These are phyloP conservation scores for Silurus aristotelis DNA, from an alignment of 2,797 vertebrate species.

Conservation along the genomic window DNA sequence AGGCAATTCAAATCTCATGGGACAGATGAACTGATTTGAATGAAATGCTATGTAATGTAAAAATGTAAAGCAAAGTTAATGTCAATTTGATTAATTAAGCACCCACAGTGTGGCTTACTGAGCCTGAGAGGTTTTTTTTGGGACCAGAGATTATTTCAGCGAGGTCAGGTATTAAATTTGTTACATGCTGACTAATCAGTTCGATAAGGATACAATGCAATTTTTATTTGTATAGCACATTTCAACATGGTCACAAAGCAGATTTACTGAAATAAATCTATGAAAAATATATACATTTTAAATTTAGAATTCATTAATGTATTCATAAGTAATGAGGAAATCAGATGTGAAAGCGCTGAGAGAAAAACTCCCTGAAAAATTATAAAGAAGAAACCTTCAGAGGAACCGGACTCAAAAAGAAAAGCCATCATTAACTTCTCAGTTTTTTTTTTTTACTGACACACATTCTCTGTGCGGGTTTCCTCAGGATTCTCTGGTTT, in stretches of 20 bases:
- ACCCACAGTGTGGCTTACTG: neutral
- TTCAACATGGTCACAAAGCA: too few species aligned
- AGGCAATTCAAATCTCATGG: too few species aligned
- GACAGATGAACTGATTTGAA: too few species aligned
- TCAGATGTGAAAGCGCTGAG: too few species aligned
- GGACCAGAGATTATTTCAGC: neutral
- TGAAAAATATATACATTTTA: too few species aligned
- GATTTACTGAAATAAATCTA: too few species aligned
- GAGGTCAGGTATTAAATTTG: neutral
- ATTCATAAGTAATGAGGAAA: too few species aligned
- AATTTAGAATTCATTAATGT: too few species aligned
- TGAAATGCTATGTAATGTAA: neutral
- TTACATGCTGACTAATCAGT: neutral
- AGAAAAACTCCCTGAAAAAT: too few species aligned
- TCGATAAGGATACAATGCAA: neutral
- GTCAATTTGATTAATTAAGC: neutral
- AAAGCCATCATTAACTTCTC: neutral
- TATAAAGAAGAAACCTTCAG: too few species aligned
- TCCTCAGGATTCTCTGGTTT: neutral
- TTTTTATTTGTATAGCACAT: too few species aligned
- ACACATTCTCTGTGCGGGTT: neutral
- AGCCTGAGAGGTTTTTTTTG: neutral
- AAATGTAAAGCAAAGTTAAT: neutral
- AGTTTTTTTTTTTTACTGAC: neutral
- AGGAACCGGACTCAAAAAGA: too few species aligned